A percentile compares a stretch with the other conserved stretches of the same genome.
Evolutionary conservation across 2,888 invertebrate species (phyloP).

Genomic region (Cosmia pyralina): DNA sequence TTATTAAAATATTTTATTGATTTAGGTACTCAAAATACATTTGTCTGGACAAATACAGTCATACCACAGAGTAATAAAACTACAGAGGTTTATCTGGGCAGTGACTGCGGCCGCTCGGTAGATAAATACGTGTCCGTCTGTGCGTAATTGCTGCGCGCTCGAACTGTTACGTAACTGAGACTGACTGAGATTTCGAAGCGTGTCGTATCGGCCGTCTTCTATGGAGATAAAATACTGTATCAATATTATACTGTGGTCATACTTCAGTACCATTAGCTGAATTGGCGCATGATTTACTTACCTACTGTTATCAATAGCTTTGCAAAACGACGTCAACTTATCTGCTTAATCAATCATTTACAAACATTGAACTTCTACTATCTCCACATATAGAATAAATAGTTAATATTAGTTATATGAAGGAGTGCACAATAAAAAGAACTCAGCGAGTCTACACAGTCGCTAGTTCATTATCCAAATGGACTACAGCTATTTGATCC

Average conservation of each 20-base stretch:
- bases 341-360: conserved; percentile 29
- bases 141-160: too few relatives aligned
- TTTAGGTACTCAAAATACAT: not conserved
- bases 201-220: too few relatives aligned
- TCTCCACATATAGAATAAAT: conserved; percentile 55
- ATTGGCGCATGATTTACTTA: conserved; percentile 13
- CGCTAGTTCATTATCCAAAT: conserved; percentile 90
- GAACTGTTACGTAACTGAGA: too few relatives aligned
- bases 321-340: conserved; percentile 12
- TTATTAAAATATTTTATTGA: not conserved
- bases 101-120: too few relatives aligned
- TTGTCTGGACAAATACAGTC: not conserved
- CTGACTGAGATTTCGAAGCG: too few relatives aligned
- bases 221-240: too few relatives aligned
- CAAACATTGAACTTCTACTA: conserved; percentile 34
- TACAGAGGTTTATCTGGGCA: too few relatives aligned
- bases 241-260: too few relatives aligned
- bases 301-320: not conserved
- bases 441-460: conserved; percentile 80
- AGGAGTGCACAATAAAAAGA: conserved; percentile 82
- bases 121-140: too few relatives aligned
- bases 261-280: conserved; percentile 16
- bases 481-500: conserved; percentile 90
- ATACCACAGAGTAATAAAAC: not conserved
- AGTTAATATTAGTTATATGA: conserved; percentile 76